phyloP scores from a whole-genome alignment of 2,113 vertebrate genomes.

The Glaucidium brasilianum region DNA sequence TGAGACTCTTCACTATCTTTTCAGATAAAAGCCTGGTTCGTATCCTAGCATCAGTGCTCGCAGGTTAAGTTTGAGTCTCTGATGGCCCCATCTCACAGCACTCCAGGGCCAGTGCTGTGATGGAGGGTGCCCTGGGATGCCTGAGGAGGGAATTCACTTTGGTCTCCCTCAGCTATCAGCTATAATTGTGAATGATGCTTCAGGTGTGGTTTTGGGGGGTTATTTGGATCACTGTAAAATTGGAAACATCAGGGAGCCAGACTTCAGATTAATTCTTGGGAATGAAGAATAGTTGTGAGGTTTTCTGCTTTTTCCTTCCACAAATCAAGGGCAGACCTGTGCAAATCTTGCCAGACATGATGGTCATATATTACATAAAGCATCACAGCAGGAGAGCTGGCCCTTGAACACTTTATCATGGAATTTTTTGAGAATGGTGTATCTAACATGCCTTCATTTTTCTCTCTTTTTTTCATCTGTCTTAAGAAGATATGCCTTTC shows the following conservation, averaged over 20 bases:
- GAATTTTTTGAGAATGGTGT: not conserved
- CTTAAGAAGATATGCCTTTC: not conserved
- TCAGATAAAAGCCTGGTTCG: not conserved
- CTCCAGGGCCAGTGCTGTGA: not conserved
- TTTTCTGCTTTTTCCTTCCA: slow-evolving; percentile 41
- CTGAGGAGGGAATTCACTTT: not conserved
- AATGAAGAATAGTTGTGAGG: slow-evolving; percentile 33
- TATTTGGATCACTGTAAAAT: slow-evolving; percentile 34
- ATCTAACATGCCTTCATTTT: not conserved
- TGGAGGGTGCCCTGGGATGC: not conserved
- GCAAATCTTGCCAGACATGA: not conserved
- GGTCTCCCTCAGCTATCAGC: not conserved
- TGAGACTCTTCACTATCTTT: not conserved
- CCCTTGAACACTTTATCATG: not conserved
- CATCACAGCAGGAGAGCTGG: slow-evolving; percentile 14
- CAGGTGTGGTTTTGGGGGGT: slow-evolving; percentile 27
- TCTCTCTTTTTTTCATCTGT: not conserved
- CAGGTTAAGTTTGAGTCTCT: not conserved
- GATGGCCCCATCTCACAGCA: not conserved
- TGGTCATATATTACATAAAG: slow-evolving; percentile 32
- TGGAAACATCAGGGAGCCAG: slow-evolving; percentile 49
- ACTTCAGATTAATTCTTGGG: not conserved
- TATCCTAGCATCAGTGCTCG: not conserved
- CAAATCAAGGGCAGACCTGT: slow-evolving; percentile 56
- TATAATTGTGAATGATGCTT: slow-evolving; percentile 46